phyloP scores from a whole-genome alignment of 2,888 invertebrate genomes.

The Acleris laterana region DNA sequence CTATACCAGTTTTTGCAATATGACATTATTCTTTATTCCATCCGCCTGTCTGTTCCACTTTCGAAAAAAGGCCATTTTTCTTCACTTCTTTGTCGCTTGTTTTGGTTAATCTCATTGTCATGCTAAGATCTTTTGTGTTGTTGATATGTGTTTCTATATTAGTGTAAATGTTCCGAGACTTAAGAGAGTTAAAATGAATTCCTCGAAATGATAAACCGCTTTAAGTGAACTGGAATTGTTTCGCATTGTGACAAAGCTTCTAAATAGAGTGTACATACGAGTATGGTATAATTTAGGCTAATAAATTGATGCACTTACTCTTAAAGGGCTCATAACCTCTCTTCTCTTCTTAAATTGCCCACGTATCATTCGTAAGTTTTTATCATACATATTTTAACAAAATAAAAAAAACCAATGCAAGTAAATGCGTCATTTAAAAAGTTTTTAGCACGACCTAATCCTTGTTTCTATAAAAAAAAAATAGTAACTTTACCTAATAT shows the following conservation, averaged over 20 bases:
- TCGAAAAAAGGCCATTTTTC: conserved; percentile 15
- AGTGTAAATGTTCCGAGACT: background rate
- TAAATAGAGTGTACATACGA: no score
- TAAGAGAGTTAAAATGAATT: background rate
- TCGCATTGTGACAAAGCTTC: background rate
- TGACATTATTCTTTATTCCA: conserved; percentile 8
- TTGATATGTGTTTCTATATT: conserved; percentile 6
- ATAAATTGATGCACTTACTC: no score
- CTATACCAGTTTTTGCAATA: conserved; percentile 11
- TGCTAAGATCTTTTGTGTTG: conserved; percentile 9
- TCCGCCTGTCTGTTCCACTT: conserved; percentile 5
- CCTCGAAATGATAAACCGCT: background rate
- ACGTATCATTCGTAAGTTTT: no score
- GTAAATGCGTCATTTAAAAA: no score
- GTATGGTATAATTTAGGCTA: no score
- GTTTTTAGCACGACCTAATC: no score
- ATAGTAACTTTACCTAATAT: no score
- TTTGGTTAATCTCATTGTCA: conserved; percentile 8
- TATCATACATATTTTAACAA: no score
- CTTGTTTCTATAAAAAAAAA: no score
- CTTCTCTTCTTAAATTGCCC: no score
- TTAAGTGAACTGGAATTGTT: background rate
- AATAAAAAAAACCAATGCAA: no score
- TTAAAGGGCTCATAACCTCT: no score
- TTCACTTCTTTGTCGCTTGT: conserved; percentile 4